Evolutionary conservation across 1,140 invertebrate genomes (phyloP).

Genomic region (Drosophila bocqueti): DNA sequence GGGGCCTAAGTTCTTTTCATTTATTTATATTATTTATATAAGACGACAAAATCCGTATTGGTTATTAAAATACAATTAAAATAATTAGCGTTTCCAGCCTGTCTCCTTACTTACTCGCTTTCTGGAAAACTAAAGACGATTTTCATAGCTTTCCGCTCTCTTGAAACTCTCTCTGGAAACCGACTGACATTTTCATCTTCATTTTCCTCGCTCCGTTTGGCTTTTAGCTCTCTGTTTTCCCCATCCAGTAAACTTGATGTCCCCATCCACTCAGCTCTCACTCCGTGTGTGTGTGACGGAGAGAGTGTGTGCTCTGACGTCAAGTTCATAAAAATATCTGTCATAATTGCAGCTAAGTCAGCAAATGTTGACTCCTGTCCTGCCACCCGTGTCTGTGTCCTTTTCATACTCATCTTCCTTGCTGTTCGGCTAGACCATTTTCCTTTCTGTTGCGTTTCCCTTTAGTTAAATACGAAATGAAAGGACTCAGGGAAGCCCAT

Average conservation of each 20-base stretch:
- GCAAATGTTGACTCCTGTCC: slow-evolving; percentile 57
- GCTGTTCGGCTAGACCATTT: slow-evolving; percentile 47
- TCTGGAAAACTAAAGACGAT: background rate
- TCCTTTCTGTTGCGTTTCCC: slow-evolving; percentile 50
- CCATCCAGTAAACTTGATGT: slow-evolving; percentile 19
- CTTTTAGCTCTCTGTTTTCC: slow-evolving; percentile 1
- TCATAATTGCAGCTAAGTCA: slow-evolving; percentile 68
- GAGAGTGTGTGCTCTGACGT: slow-evolving; percentile 44
- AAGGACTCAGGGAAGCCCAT: slow-evolving; percentile 62
- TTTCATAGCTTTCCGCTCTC: background rate
- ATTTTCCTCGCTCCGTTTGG: slow-evolving; percentile 34
- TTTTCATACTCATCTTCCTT: background rate
- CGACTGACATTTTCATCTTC: slow-evolving; percentile 25
- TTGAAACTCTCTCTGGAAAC: background rate
- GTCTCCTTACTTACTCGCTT: background rate
- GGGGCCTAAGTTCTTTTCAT: too few species aligned
- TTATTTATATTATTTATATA: background rate
- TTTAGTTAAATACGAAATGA: slow-evolving; percentile 66
- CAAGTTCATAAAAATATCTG: slow-evolving; percentile 74
- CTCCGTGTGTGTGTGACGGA: slow-evolving; percentile 9
- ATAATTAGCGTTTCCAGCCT: background rate
- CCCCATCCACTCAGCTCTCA: background rate
- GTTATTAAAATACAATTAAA: background rate
- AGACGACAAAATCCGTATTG: too few species aligned
- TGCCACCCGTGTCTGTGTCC: background rate